Percentiles rank a stretch among this genome's conserved stretches.
Evolutionary conservation across 1,140 invertebrate genomes (phyloP).

Genomic region (Nautilus pompilius): DNA sequence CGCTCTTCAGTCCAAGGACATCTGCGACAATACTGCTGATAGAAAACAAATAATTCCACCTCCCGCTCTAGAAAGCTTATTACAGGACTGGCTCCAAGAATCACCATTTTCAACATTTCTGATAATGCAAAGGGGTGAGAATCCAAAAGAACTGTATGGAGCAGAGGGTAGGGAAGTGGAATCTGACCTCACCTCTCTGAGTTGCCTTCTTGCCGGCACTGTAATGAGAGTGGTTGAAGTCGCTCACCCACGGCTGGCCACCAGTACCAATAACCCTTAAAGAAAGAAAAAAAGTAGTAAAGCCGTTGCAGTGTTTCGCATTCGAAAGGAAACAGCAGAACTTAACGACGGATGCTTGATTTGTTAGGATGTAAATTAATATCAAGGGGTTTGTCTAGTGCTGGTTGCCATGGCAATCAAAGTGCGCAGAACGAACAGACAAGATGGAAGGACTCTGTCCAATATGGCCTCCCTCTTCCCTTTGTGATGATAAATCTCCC

Average conservation of each 20-base stretch:
- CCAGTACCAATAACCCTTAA: slow-evolving; percentile 65
- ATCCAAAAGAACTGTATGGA: slow-evolving; percentile 10
- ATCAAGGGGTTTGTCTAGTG: too few species aligned
- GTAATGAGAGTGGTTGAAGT: slow-evolving; percentile 89
- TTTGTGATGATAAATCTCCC: not conserved
- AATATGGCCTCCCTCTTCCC: not conserved
- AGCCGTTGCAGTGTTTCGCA: too few species aligned
- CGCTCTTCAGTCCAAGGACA: too few species aligned
- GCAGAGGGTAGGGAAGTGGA: too few species aligned
- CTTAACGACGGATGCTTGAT: too few species aligned
- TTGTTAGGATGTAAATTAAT: too few species aligned
- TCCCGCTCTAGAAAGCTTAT: not conserved
- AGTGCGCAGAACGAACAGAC: not conserved
- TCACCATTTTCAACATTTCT: not conserved
- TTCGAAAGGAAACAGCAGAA: too few species aligned
- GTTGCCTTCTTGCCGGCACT: slow-evolving; percentile 82
- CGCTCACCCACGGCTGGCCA: slow-evolving; percentile 86
- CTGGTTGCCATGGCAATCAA: too few species aligned
- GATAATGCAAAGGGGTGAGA: not conserved
- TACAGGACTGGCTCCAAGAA: not conserved
- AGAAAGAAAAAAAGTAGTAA: not conserved
- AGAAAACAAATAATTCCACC: not conserved
- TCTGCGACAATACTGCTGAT: not conserved
- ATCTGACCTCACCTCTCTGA: slow-evolving; percentile 60
- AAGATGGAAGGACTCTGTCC: not conserved